Percentiles rank a stretch among this genome's conserved stretches.
Conservation (phyloP, 2,888 invertebrate genomes). For the Catotricha subobsoleta region DNA sequence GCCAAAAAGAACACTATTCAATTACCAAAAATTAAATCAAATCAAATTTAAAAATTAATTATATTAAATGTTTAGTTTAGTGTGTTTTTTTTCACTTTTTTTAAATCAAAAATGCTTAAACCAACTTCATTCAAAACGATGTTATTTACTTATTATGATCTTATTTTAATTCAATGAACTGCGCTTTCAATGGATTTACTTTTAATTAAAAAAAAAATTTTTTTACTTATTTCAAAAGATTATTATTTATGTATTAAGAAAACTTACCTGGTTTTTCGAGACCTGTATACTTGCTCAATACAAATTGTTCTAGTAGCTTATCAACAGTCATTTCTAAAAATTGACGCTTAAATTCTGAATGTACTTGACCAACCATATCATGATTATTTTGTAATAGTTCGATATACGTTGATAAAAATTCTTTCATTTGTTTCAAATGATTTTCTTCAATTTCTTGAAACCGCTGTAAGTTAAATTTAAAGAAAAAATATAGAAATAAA, state of each 20-base stretch:
- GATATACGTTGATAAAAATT: conserved; percentile 77
- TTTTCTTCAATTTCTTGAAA: conserved; percentile 91
- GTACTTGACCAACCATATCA: conserved; percentile 75
- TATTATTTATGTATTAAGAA: too few relatives aligned
- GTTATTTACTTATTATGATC: too few relatives aligned
- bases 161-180: too few relatives aligned
- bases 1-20: too few relatives aligned
- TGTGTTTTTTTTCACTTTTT: too few relatives aligned
- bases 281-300: conserved; percentile 82
- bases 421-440: conserved; percentile 86
- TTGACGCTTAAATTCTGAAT: conserved; percentile 80
- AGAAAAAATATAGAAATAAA: neutral
- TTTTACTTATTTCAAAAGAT: too few relatives aligned
- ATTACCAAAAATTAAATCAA: neutral
- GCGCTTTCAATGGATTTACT: too few relatives aligned
- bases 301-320: conserved; percentile 79
- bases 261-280: conserved; percentile 73
- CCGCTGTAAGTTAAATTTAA: conserved; percentile 45
- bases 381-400: conserved; percentile 78
- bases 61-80: too few relatives aligned
- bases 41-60: neutral
- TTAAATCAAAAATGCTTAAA: too few relatives aligned
- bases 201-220: too few relatives aligned
- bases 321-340: conserved; percentile 85
- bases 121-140: too few relatives aligned